Evolutionary conservation across 2,113 vertebrate genomes (phyloP), one percentile per base, ranked within the genome.

Genomic region (Saccopteryx leptura): DNA sequence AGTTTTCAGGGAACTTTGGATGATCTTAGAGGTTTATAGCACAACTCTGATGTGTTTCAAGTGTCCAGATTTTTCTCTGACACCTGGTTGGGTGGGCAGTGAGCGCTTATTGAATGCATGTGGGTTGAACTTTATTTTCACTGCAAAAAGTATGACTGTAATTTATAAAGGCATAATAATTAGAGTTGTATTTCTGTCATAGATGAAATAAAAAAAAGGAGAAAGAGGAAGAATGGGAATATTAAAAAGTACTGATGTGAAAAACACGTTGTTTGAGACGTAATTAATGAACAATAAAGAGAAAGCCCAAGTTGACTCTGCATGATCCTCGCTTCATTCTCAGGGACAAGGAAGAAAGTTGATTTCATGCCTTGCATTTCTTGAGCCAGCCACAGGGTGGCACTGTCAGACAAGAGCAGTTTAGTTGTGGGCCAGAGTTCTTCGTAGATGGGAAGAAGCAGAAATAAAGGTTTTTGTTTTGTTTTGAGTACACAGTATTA

Each of bases 1-100:
- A 58, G 31, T 9, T 96, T 91, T 75, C 78, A 56, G 31, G 39
- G 65, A 78, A 85, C n/a, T 81, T 80, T 50, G 50, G 74, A 82
- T 65, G 46, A 74, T 24, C 19, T n/a, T 50, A 39, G 23, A 46
- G 23, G 6, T 66, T 61, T 60, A 52, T 28, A 84, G 69, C 39
- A 76, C 48, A 60, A 61, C 33, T 94, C 17, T 15, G 26, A 86
- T 54, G 24, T 58, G 8, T 18, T 9, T 12, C 48, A 74, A 18
- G 8, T 58, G 46, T 33, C 26, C 54, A 66, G 52, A 60, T 60
- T 21, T 71, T 81, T 26, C 46, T 28, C 26, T 80, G 46, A 84
- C 10, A 54, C 48, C 14, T 24, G 24, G 33, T 31, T 61, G 60
- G 26, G 17, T 94, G 7, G 24, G 19, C 50, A 72, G 48, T 52